phyloP scores from a whole-genome alignment of 2,888 invertebrate genomes.

The Disparrhopalites patrizii region DNA sequence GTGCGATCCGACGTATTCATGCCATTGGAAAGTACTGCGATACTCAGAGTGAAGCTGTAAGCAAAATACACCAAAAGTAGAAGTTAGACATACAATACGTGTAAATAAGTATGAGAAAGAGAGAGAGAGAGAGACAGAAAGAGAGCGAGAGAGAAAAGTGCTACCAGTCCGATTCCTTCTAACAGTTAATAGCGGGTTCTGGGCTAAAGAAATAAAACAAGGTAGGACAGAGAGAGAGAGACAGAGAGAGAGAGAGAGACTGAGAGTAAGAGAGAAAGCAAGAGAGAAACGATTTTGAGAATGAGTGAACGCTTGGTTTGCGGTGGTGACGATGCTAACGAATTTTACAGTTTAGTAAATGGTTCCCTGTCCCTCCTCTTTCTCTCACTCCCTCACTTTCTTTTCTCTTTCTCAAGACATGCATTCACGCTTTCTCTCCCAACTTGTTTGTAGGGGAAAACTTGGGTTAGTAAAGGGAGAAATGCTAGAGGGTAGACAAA shows the following conservation, averaged over 20 bases:
- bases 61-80: slow-evolving; percentile 22
- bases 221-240: background rate
- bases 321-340: background rate
- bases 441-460: background rate
- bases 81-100: background rate
- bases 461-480: background rate
- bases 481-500: slow-evolving; percentile 1
- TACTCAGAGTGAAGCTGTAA: slow-evolving; percentile 86
- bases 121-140: slow-evolving; percentile 6
- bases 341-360: background rate
- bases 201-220: too few relatives aligned
- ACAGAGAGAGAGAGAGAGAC: too few relatives aligned
- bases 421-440: too few relatives aligned
- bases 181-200: too few relatives aligned
- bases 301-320: background rate
- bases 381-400: background rate
- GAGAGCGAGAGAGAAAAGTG: background rate
- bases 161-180: too few relatives aligned
- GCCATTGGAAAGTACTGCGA: slow-evolving; percentile 92
- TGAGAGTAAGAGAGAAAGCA: slow-evolving; percentile 21
- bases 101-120: slow-evolving; percentile 3
- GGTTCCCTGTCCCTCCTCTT: background rate
- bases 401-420: background rate
- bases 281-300: too few relatives aligned
- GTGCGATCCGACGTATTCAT: slow-evolving; percentile 71